Conservation (phyloP, 2,888 invertebrate species). For the Torymus auratus region DNA sequence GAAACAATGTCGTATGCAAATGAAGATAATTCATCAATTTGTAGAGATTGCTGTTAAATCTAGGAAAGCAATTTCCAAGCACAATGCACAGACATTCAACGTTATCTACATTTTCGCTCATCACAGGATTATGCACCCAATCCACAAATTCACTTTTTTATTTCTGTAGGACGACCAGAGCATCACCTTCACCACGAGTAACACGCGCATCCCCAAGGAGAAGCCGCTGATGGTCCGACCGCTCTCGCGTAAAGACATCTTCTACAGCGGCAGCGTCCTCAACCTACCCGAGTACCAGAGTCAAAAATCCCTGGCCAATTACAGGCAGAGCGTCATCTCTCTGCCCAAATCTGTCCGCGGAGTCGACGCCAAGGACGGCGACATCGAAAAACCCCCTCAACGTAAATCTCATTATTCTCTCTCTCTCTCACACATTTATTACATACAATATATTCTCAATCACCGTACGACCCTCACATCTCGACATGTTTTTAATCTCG, state of each 20-base stretch:
- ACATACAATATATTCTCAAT: background rate
- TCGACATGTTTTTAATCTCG: too few relatives aligned
- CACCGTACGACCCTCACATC: too few relatives aligned
- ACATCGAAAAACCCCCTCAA: constrained; percentile 82
- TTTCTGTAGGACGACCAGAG: constrained; percentile 81
- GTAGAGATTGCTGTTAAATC: too few relatives aligned
- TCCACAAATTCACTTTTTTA: background rate
- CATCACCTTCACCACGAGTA: constrained; percentile 81
- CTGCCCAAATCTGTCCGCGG: constrained; percentile 83
- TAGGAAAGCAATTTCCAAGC: too few relatives aligned
- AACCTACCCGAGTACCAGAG: constrained; percentile 96
- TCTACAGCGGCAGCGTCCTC: constrained; percentile 96
- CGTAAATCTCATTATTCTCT: constrained; percentile 78
- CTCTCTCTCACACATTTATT: background rate
- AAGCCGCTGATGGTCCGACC: constrained; percentile 89
- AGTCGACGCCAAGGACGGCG: constrained; percentile 80
- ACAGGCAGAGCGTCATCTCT: constrained; percentile 93
- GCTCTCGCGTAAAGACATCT: constrained; percentile 96
- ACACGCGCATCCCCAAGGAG: constrained; percentile 77
- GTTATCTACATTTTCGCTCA: background rate
- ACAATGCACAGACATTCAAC: background rate
- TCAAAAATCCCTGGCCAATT: constrained; percentile 92
- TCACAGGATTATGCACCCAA: too few relatives aligned
- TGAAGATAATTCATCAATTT: background rate
- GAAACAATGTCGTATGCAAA: background rate